Percentiles rank a stretch among this genome's conserved stretches.
Conservation (phyloP, 2,113 vertebrate genomes). For the Zosterops borbonicus region DNA sequence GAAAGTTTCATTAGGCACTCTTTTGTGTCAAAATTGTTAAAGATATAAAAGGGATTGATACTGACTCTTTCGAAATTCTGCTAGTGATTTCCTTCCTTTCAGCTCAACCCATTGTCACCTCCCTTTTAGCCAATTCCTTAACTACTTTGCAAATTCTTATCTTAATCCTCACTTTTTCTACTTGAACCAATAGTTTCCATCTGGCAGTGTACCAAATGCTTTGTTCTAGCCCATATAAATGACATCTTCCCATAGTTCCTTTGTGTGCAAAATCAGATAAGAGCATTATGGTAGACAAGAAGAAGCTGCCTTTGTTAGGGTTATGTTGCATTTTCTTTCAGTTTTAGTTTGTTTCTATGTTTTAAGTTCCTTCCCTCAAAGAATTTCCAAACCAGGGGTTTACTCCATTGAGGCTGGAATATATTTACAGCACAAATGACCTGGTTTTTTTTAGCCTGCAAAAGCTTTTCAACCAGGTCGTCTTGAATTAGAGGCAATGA, state of each 20-base stretch:
- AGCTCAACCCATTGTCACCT: slow-evolving; percentile 37
- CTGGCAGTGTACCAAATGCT: slow-evolving; percentile 46
- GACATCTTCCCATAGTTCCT: slow-evolving; percentile 50
- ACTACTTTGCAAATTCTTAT: slow-evolving; percentile 54
- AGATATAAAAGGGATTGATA: background rate
- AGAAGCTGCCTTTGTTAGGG: slow-evolving; percentile 36
- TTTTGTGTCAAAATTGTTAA: background rate
- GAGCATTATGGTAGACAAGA: background rate
- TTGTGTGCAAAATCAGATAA: slow-evolving; percentile 59
- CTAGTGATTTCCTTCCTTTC: slow-evolving; percentile 12
- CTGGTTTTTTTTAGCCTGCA: background rate
- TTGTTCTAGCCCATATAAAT: slow-evolving; percentile 40
- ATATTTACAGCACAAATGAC: background rate
- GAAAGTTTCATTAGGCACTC: background rate
- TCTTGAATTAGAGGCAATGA: background rate
- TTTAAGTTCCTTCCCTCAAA: background rate
- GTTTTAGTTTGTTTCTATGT: background rate
- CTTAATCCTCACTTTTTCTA: slow-evolving; percentile 62
- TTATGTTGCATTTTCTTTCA: background rate
- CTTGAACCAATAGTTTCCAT: slow-evolving; percentile 56
- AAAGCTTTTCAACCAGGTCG: background rate
- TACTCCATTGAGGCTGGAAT: background rate
- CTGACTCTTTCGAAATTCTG: slow-evolving; percentile 11
- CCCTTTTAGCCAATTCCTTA: slow-evolving; percentile 29
- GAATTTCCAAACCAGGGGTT: background rate